Evolutionary conservation across 2,797 vertebrate genomes (phyloP), one percentile per base, ranked within the genome.

Genomic region (Lagocephalus sceleratus): DNA sequence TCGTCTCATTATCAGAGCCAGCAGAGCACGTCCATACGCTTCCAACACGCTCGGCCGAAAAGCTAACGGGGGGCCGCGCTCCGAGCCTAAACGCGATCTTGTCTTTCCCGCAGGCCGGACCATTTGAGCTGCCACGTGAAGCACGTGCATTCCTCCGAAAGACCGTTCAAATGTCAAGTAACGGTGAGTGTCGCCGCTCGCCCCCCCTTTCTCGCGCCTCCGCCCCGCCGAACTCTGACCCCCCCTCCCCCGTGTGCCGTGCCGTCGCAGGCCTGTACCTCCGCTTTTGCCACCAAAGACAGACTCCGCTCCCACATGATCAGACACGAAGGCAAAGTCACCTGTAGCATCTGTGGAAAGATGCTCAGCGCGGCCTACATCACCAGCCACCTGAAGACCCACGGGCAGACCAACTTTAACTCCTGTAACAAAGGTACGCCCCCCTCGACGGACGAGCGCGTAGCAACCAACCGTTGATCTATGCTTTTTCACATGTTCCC

Each of bases 131-230:
- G 96, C 92, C 97, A 99, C 49, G 97, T 99, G 89, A 99, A 98
- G 90, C 97, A 99, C 66, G 97, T 99, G 88, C 97, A 99, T 89
- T 99, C 97, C 80, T 98, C 97, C 83, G 97, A 99, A 91, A 94
- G 97, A 88, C 97, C 97, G 61, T 99, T 99, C 88, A 99, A 98
- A 94, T 99, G 97, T 92, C 97, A 99, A 98, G 97, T 99, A 90
- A 98, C 95, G 91, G 92, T 95, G 91, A 85, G 90, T 5, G 14
- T 55, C 39, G n/a, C n/a, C n/a, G n/a, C n/a, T n/a, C n/a, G n/a
- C n/a, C n/a, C n/a, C n/a, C n/a, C n/a, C n/a, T n/a, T n/a, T n/a
- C 0, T 1, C 35, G 10, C 43, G 0, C 5, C 2, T 20, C 20
- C 22, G 2, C 20, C 22, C 20, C 14, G 6, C 60, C 76, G 53